A percentile compares a stretch with the other conserved stretches of the same genome.
Conservation (phyloP, 2,888 invertebrate species). For the Archips crataeganus region DNA sequence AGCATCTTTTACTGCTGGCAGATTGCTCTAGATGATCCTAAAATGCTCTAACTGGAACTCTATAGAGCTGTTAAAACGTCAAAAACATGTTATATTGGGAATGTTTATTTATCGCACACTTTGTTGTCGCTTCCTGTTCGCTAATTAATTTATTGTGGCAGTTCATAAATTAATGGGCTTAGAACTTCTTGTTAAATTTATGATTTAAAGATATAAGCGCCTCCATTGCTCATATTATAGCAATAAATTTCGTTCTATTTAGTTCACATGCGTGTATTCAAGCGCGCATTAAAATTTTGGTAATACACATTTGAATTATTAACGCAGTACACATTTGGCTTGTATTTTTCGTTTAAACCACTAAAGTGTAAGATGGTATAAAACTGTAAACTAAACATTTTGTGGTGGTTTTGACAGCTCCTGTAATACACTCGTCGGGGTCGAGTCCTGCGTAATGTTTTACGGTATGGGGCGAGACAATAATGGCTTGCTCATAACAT, state of each 20-base stretch:
- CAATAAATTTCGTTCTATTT: slow-evolving; percentile 28
- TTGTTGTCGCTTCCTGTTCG: slow-evolving; percentile 73
- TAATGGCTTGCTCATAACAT: slow-evolving; percentile 86
- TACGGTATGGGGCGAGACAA: slow-evolving; percentile 86
- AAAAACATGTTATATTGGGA: slow-evolving; percentile 64
- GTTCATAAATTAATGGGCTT: slow-evolving; percentile 73
- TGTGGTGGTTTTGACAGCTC: slow-evolving; percentile 73
- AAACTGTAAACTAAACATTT: slow-evolving; percentile 43
- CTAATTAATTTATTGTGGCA: slow-evolving; percentile 79
- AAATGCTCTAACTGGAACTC: slow-evolving; percentile 65
- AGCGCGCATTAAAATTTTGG: background rate
- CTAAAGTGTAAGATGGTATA: slow-evolving; percentile 28
- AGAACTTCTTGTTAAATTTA: slow-evolving; percentile 69
- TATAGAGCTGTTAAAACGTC: slow-evolving; percentile 69
- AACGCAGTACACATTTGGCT: background rate
- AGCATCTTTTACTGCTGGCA: slow-evolving; percentile 75
- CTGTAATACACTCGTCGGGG: slow-evolving; percentile 64
- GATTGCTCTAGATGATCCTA: slow-evolving; percentile 72
- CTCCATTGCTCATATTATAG: slow-evolving; percentile 28
- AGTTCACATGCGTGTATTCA: slow-evolving; percentile 6
- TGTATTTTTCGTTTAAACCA: background rate
- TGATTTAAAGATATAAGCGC: slow-evolving; percentile 41
- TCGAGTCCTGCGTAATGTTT: slow-evolving; percentile 83
- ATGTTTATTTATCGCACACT: slow-evolving; percentile 77
- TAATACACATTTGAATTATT: background rate